Percentiles rank a stretch among this genome's conserved stretches.
phyloP scores from a whole-genome alignment of 2,888 invertebrate species.

The Pycnomerus fuliginosus region DNA sequence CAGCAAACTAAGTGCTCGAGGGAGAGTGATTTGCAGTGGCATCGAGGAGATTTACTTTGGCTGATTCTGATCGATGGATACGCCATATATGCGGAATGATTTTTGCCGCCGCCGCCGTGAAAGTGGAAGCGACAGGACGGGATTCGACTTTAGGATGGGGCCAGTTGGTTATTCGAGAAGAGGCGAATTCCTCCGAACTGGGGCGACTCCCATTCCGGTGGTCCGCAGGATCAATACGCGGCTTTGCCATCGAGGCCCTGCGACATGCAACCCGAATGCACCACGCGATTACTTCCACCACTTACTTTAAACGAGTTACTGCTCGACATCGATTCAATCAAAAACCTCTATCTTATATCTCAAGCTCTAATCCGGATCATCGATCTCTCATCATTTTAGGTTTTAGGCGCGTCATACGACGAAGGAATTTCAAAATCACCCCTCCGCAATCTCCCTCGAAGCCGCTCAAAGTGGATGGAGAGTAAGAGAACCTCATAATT shows the following conservation, averaged over 20 bases:
- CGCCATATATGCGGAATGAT: too few species aligned
- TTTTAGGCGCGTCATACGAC: constrained; percentile 8
- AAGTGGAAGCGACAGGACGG: constrained; percentile 25
- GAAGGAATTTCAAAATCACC: constrained; percentile 7
- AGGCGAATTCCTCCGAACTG: constrained; percentile 44
- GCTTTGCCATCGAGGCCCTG: constrained; percentile 29
- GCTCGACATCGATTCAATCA: constrained; percentile 11
- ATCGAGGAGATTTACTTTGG: constrained; percentile 37
- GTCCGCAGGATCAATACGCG: constrained; percentile 49
- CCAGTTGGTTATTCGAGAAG: constrained; percentile 42
- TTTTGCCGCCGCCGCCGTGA: too few species aligned
- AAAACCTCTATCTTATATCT: constrained; percentile 3
- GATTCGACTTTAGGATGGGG: constrained; percentile 32
- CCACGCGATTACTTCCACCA: constrained; percentile 9
- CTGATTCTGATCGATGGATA: too few species aligned
- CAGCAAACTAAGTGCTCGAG: constrained; percentile 35
- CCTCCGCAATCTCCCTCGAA: too few species aligned
- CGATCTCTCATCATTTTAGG: constrained; percentile 4
- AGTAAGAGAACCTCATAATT: too few species aligned
- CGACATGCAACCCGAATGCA: constrained; percentile 12
- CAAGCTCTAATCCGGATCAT: constrained; percentile 2
- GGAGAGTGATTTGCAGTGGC: constrained; percentile 41
- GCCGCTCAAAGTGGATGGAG: too few species aligned
- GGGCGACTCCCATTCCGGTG: constrained; percentile 46
- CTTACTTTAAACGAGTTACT: constrained; percentile 10